Base-by-base conservation (phyloP, 2,888 invertebrate genomes). In the Xestia c-nigrum region DNA sequence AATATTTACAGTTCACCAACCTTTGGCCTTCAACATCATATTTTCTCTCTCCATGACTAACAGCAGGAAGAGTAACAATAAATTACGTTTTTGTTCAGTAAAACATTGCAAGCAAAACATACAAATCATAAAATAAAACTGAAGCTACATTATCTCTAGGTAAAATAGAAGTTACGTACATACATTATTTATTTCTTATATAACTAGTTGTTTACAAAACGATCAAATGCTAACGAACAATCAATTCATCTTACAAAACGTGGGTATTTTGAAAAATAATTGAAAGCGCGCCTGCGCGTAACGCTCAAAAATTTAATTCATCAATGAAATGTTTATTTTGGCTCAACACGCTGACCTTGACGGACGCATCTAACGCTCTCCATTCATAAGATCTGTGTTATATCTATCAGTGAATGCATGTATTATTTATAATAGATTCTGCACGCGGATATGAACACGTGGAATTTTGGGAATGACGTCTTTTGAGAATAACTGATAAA, bases 301-400 rank as follows among this genome's bases (percentile, higher is more conserved):
- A 64, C 52, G 31, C 69, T 80, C 16, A 63, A 78, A 78, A 79
- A 72, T 69, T 81, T 70, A 69, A 84, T 84, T 86, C 73, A 75
- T 81, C 87, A 86, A 87, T 81, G 87, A 69, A 65, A 63, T 86
- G 87, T 85, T 86, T 86, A 87, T 79, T 81, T 85, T 85, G 87
- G 85, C 85, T 71, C 81, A 43, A 40, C 72, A 43, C 40, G 46
- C 50, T 74, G 87, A 87, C 87, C 85, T 85, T 85, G 87, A 66
- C 73, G 76, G 84, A 79, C 85, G 84, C 84, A 81, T 79, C 84
- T 76, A 84, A 65, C 66, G 68, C 19, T 71, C 19, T 57, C 70
- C 85, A 85, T 85, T 85, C 85, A 85, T 73, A 63, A 85, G 76
- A 85, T 81, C 81, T 78, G 87, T 59, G 78, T 79, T 71, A 19